Conservation (phyloP, 2,113 vertebrate species). For the Conger conger region DNA sequence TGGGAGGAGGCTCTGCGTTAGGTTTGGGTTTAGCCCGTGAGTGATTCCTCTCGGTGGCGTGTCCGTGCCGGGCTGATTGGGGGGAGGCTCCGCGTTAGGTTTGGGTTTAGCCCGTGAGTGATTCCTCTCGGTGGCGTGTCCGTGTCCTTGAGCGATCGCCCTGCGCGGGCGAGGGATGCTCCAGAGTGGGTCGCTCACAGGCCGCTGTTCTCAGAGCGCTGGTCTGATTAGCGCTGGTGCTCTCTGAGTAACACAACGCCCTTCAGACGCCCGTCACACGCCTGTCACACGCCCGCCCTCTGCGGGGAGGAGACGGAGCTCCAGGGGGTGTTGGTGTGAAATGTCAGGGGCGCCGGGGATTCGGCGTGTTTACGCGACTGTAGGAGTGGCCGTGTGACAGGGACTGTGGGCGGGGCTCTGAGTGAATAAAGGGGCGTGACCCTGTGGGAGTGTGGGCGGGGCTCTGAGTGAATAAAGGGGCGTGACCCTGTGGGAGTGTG, state of each 20-base stretch:
- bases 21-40: too few species aligned
- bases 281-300: constrained; percentile 7
- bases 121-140: constrained; percentile 20
- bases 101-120: constrained; percentile 10
- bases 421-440: background rate
- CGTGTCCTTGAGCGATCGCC: constrained; percentile 27
- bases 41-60: too few species aligned
- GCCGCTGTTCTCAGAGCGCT: background rate
- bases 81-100: background rate
- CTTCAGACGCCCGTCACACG: constrained; percentile 18
- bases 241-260: constrained; percentile 1
- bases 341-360: background rate
- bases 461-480: background rate
- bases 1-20: too few species aligned
- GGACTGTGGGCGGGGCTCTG: too few species aligned
- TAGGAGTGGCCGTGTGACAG: background rate
- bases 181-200: background rate
- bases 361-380: background rate
- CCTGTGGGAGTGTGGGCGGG: background rate
- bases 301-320: background rate
- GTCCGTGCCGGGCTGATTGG: background rate
- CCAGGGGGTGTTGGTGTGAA: background rate
- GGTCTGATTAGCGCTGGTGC: background rate
- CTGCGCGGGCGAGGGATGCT: background rate
- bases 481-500: background rate